phyloP scores from a whole-genome alignment of 1,140 invertebrate genomes.

The Hermetia illucens region DNA sequence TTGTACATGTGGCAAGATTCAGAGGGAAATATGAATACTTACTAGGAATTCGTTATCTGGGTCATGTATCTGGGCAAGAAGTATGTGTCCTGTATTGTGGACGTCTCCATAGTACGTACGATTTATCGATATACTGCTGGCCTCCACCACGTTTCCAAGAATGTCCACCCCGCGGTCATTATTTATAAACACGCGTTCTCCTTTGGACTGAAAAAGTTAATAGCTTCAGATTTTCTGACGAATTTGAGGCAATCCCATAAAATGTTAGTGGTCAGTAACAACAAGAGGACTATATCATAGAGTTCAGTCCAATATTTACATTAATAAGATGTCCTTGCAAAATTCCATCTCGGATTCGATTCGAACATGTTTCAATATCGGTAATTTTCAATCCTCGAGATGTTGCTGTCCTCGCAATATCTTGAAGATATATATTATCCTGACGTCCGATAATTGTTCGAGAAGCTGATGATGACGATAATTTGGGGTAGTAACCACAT shows the following conservation, averaged over 20 bases:
- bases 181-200: constrained; percentile 27
- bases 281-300: too few relatives aligned
- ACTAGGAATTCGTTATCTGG: constrained; percentile 35
- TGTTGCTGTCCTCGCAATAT: constrained; percentile 45
- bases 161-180: constrained; percentile 35
- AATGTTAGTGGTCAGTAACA: too few relatives aligned
- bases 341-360: constrained; percentile 55
- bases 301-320: constrained; percentile 28
- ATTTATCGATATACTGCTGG: constrained; percentile 28
- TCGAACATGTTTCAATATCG: constrained; percentile 50
- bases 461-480: constrained; percentile 42
- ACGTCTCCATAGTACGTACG: constrained; percentile 37
- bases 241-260: too few relatives aligned
- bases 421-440: constrained; percentile 36
- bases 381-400: constrained; percentile 43
- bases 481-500: constrained; percentile 50
- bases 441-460: constrained; percentile 40
- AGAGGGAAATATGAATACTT: too few relatives aligned
- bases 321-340: constrained; percentile 40
- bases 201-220: too few relatives aligned
- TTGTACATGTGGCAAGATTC: too few relatives aligned
- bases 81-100: constrained; percentile 43
- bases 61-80: constrained; percentile 39
- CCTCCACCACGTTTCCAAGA: constrained; percentile 34
- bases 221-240: too few relatives aligned